Percentiles rank a stretch among this genome's conserved stretches.
Conservation (phyloP, 2,888 invertebrate species). For the Balanococcus diminutus region DNA sequence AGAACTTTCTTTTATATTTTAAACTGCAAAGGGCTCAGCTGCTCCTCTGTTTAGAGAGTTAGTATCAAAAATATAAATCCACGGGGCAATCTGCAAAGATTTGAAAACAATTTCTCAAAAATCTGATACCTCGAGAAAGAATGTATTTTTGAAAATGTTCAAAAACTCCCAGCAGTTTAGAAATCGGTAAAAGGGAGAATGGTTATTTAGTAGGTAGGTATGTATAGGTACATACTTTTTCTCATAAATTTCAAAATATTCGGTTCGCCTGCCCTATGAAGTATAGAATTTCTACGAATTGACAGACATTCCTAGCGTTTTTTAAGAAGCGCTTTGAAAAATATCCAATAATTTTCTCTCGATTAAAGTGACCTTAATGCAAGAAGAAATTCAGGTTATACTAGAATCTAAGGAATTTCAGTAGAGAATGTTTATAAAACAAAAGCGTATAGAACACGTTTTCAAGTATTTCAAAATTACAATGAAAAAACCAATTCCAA, state of each 20-base stretch:
- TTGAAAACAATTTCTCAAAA: too few relatives aligned
- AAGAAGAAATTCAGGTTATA: constrained; percentile 4
- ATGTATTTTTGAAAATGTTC: too few relatives aligned
- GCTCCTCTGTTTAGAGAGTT: too few relatives aligned
- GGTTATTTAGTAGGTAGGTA: not conserved
- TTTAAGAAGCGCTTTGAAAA: not conserved
- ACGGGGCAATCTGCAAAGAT: too few relatives aligned
- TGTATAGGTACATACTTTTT: too few relatives aligned
- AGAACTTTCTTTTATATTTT: too few relatives aligned
- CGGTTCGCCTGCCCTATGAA: not conserved
- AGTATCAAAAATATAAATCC: too few relatives aligned
- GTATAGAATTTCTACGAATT: not conserved
- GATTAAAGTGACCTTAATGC: not conserved
- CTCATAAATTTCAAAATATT: not conserved
- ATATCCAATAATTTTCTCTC: not conserved
- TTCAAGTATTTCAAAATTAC: constrained; percentile 1
- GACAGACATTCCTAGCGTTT: not conserved
- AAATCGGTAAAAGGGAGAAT: too few relatives aligned
- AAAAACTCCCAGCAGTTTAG: too few relatives aligned
- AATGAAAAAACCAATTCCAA: not conserved
- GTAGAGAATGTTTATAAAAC: constrained; percentile 1
- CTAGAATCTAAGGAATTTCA: constrained; percentile 6
- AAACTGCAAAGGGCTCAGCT: too few relatives aligned
- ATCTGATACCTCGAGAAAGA: too few relatives aligned
- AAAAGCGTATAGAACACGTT: not conserved